phyloP scores from a whole-genome alignment of 2,113 vertebrate species.

The Rhagologus leucostigma region DNA sequence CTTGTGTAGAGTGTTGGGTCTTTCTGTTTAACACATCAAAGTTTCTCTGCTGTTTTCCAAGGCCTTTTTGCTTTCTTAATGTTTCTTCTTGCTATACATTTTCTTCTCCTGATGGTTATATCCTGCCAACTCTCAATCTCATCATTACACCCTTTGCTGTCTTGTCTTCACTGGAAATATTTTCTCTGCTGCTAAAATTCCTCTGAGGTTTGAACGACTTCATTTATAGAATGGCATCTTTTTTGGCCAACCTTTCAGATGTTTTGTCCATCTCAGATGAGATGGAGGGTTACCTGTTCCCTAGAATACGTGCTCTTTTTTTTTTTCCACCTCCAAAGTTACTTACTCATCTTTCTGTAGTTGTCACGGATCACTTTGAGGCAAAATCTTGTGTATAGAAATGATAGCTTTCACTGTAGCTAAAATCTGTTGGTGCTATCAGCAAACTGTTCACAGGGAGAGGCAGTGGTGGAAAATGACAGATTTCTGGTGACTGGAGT shows the following conservation, averaged over 20 bases:
- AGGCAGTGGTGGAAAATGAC: background rate
- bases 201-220: background rate
- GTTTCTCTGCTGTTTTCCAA: background rate
- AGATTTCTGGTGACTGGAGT: background rate
- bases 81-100: background rate
- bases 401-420: constrained; percentile 20
- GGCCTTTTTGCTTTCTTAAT: background rate
- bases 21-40: background rate
- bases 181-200: constrained; percentile 18
- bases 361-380: constrained; percentile 11
- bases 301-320: background rate
- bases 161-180: background rate
- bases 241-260: background rate
- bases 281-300: background rate
- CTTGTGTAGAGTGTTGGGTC: background rate
- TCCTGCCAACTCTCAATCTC: background rate
- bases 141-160: background rate
- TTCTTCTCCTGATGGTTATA: background rate
- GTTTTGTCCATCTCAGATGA: background rate
- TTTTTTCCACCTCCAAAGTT: background rate
- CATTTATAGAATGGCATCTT: background rate
- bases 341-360: background rate
- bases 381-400: constrained; percentile 21
- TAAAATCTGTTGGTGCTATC: background rate
- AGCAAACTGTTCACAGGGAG: background rate